phyloP scores from a whole-genome alignment of 1,140 invertebrate genomes.

The Panagrolaimus sp. region DNA sequence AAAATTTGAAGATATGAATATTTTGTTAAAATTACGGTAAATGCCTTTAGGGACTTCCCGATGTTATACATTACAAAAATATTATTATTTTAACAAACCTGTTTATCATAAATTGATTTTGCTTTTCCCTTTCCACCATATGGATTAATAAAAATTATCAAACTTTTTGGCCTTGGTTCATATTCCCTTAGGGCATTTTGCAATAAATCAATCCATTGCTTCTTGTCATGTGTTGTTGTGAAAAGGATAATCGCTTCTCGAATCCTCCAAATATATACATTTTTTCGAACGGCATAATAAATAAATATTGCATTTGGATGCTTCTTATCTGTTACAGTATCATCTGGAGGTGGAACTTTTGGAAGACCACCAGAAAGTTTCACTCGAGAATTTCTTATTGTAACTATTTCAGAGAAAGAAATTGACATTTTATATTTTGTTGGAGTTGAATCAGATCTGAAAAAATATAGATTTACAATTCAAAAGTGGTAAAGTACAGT shows the following conservation, averaged over 20 bases:
- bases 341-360: background rate
- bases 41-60: no score
- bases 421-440: slow-evolving; percentile 9
- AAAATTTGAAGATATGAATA: no score
- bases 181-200: slow-evolving; percentile 59
- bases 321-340: slow-evolving; percentile 19
- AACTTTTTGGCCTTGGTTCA: slow-evolving; percentile 67
- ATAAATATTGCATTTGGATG: slow-evolving; percentile 36
- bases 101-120: slow-evolving; percentile 70
- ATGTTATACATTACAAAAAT: slow-evolving; percentile 26
- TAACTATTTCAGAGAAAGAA: slow-evolving; percentile 21
- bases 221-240: slow-evolving; percentile 40
- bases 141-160: slow-evolving; percentile 79
- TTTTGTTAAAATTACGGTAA: no score
- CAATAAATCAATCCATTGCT: slow-evolving; percentile 37
- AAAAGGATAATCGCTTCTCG: slow-evolving; percentile 41
- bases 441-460: background rate
- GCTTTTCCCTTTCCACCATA: slow-evolving; percentile 75
- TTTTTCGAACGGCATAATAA: slow-evolving; percentile 39
- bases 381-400: slow-evolving; percentile 17
- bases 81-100: slow-evolving; percentile 62
- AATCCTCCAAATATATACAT: slow-evolving; percentile 43
- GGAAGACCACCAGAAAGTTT: slow-evolving; percentile 22
- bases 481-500: slow-evolving; percentile 66
- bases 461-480: slow-evolving; percentile 64